phyloP scores from a whole-genome alignment of 2,888 invertebrate genomes.

The Andrena marginata region DNA sequence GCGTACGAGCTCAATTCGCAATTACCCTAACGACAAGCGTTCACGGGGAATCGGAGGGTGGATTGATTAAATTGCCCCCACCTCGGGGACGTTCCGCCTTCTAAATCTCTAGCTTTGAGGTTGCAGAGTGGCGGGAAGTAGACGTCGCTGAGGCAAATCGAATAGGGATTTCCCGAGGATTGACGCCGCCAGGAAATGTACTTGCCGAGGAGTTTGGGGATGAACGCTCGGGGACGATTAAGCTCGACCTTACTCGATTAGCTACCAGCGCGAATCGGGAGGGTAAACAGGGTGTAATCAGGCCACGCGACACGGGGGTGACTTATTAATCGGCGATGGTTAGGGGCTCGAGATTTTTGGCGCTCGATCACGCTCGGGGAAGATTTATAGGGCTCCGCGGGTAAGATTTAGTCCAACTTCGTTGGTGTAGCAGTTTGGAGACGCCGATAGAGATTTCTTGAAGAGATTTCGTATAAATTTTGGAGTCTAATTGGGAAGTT shows the following conservation, averaged over 20 bases:
- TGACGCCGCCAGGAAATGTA: slow-evolving; percentile 6
- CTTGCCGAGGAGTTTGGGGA: not conserved
- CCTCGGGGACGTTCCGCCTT: not conserved
- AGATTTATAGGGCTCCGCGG: no score
- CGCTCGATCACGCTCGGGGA: no score
- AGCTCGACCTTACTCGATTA: slow-evolving; percentile 3
- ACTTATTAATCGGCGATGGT: slow-evolving; percentile 8
- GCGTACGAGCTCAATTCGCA: not conserved
- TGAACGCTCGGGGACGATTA: slow-evolving; percentile 7
- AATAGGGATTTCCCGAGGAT: not conserved
- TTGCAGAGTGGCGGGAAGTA: slow-evolving; percentile 10
- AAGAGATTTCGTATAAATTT: no score
- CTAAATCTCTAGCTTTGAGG: slow-evolving; percentile 7
- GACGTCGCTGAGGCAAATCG: not conserved
- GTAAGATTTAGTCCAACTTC: no score
- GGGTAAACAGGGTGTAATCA: slow-evolving; percentile 6
- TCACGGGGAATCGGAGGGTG: not conserved
- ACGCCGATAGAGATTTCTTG: no score
- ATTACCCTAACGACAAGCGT: not conserved
- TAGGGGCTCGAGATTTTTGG: no score
- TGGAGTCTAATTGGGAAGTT: no score
- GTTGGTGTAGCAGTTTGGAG: no score
- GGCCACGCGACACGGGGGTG: not conserved
- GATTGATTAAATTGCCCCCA: not conserved
- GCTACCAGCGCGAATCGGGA: not conserved